phyloP scores from a whole-genome alignment of 1,140 invertebrate genomes.

The Plectrocnemia conspersa region DNA sequence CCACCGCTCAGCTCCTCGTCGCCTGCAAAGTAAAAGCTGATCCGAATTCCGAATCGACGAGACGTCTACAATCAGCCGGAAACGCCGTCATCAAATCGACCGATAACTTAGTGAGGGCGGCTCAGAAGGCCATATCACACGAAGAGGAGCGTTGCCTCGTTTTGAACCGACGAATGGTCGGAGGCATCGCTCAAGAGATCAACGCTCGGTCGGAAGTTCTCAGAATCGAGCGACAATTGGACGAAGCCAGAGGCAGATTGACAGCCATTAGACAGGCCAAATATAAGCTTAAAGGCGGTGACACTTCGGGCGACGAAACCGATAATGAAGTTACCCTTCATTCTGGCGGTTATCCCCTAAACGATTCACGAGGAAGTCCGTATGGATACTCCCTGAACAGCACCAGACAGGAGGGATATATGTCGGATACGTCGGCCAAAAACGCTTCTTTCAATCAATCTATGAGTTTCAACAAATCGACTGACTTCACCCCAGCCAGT shows the following conservation, averaged over 20 bases:
- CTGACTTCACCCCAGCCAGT: conserved; percentile 10
- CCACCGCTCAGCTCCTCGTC: conserved; percentile 93
- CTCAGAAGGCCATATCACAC: conserved; percentile 86
- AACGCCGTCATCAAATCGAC: conserved; percentile 97
- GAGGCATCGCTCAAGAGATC: conserved; percentile 89
- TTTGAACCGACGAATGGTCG: conserved; percentile 87
- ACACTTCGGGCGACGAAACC: conserved; percentile 55
- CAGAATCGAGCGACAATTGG: conserved; percentile 87
- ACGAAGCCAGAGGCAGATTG: conserved; percentile 84
- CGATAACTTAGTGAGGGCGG: conserved; percentile 91
- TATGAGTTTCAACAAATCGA: conserved; percentile 17
- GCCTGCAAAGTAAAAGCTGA: conserved; percentile 99
- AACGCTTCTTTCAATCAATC: conserved; percentile 20
- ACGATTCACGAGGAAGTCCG: conserved; percentile 13
- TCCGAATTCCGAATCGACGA: conserved; percentile 87
- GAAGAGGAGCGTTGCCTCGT: conserved; percentile 88
- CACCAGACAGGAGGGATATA: conserved; percentile 24
- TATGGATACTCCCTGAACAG: conserved; percentile 12
- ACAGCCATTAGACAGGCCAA: conserved; percentile 81
- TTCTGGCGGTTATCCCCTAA: background rate
- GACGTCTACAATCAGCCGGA: conserved; percentile 89
- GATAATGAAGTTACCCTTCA: conserved; percentile 45
- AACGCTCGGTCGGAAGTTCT: conserved; percentile 83
- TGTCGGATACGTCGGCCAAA: conserved; percentile 36
- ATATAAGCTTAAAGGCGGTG: conserved; percentile 63